Evolutionary conservation across 1,140 invertebrate genomes (phyloP), one percentile per base, ranked within the genome.

Genomic region (Pogonomyrmex barbatus): DNA sequence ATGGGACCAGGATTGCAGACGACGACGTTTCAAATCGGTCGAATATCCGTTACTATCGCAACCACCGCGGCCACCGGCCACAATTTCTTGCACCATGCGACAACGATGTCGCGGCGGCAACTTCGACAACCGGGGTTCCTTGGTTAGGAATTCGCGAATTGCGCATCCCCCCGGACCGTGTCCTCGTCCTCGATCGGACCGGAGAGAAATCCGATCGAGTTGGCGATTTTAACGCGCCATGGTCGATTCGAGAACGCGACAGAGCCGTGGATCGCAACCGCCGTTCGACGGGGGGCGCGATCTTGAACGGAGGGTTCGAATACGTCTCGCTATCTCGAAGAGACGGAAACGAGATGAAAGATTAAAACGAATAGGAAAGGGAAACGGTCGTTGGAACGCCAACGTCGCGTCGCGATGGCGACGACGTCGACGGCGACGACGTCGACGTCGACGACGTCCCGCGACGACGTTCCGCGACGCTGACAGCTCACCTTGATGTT

Each of bases 401-500:
- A n/a, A n/a, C 63, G 17, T 45, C n/a, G 63, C 9, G 39, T 14
- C 10, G n/a, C 24, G 24, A 24, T 24, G 36, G 3, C 17, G 70
- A 3, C 36, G 39, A 24, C 10, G n/a, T 30, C 42, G 10, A 45
- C 8, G 36, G 17, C 8, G n/a, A 71, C 9, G 30, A 4, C 42
- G 30, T 30, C 42, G 10, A 45, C 8, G 36, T 24, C 8, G n/a
- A 71, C 9, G 30, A 4, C 42, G n/a, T 30, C 42, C 8, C 30
- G 24, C 8, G n/a, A 71, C 9, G 30, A 4, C 42, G 30, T 24
- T 24, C 24, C 24, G 77, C 10, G 58, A 83, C 4, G 36, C 50
- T 52, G 30, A 56, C 62, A 30, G 52, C 30, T 93, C 91, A 94
- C 93, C 93, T 94, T 94, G 63, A 94, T 94, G 87, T 94, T 94